These are phyloP conservation scores for Colaptes auratus DNA, from an alignment of 2,113 vertebrate species.

Conservation along the genomic window DNA sequence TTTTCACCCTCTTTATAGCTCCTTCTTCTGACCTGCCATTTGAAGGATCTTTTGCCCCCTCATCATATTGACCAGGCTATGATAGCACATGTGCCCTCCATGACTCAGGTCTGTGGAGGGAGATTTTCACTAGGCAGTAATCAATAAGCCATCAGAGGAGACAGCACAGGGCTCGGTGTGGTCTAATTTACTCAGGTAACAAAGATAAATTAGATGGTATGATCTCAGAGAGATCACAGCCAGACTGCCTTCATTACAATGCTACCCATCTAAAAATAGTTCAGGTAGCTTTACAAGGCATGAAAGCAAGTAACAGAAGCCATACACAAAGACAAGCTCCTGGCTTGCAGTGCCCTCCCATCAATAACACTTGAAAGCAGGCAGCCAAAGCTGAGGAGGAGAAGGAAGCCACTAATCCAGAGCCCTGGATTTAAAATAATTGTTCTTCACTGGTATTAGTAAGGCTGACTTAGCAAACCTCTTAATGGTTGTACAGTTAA, in stretches of 20 bases:
- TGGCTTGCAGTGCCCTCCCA: background rate
- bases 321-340: background rate
- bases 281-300: background rate
- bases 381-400: background rate
- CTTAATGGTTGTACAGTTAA: background rate
- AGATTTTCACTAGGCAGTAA: background rate
- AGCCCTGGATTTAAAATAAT: background rate
- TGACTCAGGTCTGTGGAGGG: background rate
- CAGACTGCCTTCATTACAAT: background rate
- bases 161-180: background rate
- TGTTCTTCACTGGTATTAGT: background rate
- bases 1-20: background rate
- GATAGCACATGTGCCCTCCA: fast-evolving
- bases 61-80: background rate
- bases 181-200: background rate
- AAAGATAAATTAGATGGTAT: background rate
- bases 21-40: background rate
- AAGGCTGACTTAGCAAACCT: background rate
- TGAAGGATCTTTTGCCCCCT: background rate
- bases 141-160: background rate
- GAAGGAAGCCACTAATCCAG: background rate
- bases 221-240: background rate
- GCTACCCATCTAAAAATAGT: background rate
- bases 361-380: background rate
- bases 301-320: background rate